Evolutionary conservation across 2,113 vertebrate species (phyloP).

Genomic region (Madoqua kirkii): DNA sequence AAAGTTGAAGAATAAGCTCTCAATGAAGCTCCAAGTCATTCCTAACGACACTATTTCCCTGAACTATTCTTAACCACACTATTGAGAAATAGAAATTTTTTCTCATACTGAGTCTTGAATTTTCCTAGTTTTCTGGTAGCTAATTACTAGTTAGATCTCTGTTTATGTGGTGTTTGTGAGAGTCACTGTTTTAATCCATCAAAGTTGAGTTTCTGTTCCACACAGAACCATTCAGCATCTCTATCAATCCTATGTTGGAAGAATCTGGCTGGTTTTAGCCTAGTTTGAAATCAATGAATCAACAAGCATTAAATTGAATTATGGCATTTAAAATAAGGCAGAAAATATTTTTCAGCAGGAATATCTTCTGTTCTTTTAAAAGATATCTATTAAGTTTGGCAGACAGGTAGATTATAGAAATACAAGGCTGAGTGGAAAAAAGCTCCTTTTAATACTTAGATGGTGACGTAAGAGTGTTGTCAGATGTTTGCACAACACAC

Average conservation of each 20-base stretch:
- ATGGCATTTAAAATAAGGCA: not conserved
- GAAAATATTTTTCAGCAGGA: not conserved
- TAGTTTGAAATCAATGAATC: not conserved
- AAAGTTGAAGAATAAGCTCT: not conserved
- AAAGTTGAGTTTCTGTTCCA: not conserved
- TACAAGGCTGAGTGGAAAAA: not conserved
- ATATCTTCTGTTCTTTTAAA: not conserved
- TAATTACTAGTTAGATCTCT: not conserved
- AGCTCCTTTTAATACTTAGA: not conserved
- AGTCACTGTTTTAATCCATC: not conserved
- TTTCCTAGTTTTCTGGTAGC: constrained; percentile 12
- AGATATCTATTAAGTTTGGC: not conserved
- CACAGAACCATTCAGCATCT: not conserved
- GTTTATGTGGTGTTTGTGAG: not conserved
- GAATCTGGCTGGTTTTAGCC: not conserved
- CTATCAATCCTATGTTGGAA: not conserved
- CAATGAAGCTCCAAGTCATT: not conserved
- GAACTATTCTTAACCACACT: not conserved
- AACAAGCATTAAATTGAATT: not conserved
- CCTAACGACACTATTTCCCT: not conserved
- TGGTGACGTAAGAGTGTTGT: not conserved
- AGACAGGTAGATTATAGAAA: not conserved
- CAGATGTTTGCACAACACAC: not conserved
- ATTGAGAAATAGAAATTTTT: not conserved
- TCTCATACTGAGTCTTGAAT: not conserved